phyloP scores from a whole-genome alignment of 2,797 vertebrate genomes.

The Tamandua tetradactyla region DNA sequence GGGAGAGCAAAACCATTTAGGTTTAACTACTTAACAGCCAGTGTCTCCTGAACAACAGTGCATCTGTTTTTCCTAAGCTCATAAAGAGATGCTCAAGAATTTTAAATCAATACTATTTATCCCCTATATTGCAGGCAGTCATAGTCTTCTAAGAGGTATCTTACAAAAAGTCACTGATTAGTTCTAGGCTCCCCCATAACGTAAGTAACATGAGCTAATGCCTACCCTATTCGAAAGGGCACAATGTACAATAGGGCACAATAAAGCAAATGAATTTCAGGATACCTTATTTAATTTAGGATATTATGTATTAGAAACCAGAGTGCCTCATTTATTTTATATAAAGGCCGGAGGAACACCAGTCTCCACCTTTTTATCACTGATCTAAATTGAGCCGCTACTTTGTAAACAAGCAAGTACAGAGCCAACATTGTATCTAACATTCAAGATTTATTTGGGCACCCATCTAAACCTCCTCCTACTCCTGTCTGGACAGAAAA shows the following conservation, averaged over 20 bases:
- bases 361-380: not conserved
- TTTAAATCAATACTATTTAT: not conserved
- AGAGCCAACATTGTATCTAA: not conserved
- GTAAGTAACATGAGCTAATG: not conserved
- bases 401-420: not conserved
- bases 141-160: not conserved
- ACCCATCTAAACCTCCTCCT: slow-evolving; percentile 1
- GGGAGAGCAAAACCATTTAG: not conserved
- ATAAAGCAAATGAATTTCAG: not conserved
- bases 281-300: not conserved
- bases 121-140: not conserved
- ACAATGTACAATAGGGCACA: not conserved
- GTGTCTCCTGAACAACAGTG: not conserved
- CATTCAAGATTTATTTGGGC: slow-evolving; percentile 7
- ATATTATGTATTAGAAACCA: not conserved
- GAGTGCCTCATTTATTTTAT: not conserved
- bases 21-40: not conserved
- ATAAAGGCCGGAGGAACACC: not conserved
- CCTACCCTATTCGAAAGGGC: not conserved
- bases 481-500: not conserved
- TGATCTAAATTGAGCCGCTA: not conserved
- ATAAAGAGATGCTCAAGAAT: not conserved
- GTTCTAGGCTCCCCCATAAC: not conserved
- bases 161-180: not conserved
- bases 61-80: not conserved